Evolutionary conservation across 2,888 invertebrate genomes (phyloP), one percentile per base, ranked within the genome.

Genomic region (Argyresthia goedartella): DNA sequence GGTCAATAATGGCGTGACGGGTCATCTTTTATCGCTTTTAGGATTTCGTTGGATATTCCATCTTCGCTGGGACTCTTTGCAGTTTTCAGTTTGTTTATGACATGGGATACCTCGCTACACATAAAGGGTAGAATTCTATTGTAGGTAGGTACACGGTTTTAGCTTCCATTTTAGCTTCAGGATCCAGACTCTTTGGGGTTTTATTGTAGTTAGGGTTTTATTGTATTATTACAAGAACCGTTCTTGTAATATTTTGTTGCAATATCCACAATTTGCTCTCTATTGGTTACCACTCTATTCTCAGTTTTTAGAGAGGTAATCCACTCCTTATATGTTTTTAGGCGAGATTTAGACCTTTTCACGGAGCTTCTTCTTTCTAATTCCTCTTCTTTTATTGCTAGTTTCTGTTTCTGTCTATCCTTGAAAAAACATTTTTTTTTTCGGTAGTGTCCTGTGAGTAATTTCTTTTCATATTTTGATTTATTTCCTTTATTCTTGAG

Each of bases 331-430:
- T 4, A 36, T n/a, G 35, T 36, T 11, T 49, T 49, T 1, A 49
- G 36, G 8, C 16, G 36, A 10, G 9, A 39, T 6, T 10, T 10
- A 3, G 16, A 36, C 8, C 36, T 49, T 39, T 49, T 36, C 10
- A 15, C 36, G 2, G 39, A 49, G 8, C 15, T 11, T 39, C 36
- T 49, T 39, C 10, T 49, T 36, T 49, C 49, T 15, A 49, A 36
- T 33, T 49, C 49, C 39, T 49, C 49, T 39, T 49, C 49, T 39
- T 39, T 49, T 49, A 4, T 47, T 47, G n/a, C 34, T 11, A 25
- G 10, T 47, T 33, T 47, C 11, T 9, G 4, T 14, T 47, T 4
- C 8, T 7, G 34, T 11, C 34, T 25, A 14, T 34, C 6, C 1
- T 34, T 2, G n/a, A n/a, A n/a, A n/a, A n/a, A n/a, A n/a, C n/a